Percentiles rank a stretch among this genome's conserved stretches.
Evolutionary conservation across 2,888 invertebrate genomes (phyloP).

Genomic region (Lepidochitona cinerea): DNA sequence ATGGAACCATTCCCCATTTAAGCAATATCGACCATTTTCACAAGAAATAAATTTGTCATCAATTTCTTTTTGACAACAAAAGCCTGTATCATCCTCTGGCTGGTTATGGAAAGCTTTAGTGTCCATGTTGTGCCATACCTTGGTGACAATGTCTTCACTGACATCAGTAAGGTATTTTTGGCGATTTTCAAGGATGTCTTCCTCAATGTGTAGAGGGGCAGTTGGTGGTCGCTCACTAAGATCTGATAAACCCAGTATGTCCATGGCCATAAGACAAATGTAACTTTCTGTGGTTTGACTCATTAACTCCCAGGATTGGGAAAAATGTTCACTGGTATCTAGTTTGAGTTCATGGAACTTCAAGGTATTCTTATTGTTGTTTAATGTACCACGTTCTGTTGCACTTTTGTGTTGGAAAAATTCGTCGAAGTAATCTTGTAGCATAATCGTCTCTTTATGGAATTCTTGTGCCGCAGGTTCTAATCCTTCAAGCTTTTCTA

Average conservation of each 20-base stretch:
- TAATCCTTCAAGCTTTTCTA: too few relatives aligned
- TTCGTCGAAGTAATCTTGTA: constrained; percentile 27
- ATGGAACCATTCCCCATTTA: constrained; percentile 26
- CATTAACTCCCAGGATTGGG: background rate
- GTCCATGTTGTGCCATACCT: constrained; percentile 14
- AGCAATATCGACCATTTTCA: constrained; percentile 14
- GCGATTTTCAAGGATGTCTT: constrained; percentile 7
- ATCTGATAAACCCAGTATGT: background rate
- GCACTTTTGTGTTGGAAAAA: constrained; percentile 25
- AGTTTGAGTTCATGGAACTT: background rate
- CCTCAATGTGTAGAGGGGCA: constrained; percentile 17
- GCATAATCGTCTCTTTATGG: constrained; percentile 30
- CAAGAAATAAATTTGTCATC: constrained; percentile 26
- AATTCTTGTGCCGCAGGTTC: constrained; percentile 31
- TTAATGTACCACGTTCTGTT: background rate
- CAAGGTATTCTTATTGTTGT: background rate
- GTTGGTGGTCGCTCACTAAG: background rate
- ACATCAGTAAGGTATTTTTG: constrained; percentile 11
- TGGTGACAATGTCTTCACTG: background rate
- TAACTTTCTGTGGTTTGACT: background rate
- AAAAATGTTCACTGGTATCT: background rate
- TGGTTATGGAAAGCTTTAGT: constrained; percentile 5
- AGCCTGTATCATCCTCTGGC: constrained; percentile 1
- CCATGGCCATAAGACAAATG: background rate
- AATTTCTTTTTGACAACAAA: constrained; percentile 20